A percentile compares a stretch with the other conserved stretches of the same genome.
phyloP scores from a whole-genome alignment of 35 echinoderm and acorn worm species.

The Anneissia japonica region DNA sequence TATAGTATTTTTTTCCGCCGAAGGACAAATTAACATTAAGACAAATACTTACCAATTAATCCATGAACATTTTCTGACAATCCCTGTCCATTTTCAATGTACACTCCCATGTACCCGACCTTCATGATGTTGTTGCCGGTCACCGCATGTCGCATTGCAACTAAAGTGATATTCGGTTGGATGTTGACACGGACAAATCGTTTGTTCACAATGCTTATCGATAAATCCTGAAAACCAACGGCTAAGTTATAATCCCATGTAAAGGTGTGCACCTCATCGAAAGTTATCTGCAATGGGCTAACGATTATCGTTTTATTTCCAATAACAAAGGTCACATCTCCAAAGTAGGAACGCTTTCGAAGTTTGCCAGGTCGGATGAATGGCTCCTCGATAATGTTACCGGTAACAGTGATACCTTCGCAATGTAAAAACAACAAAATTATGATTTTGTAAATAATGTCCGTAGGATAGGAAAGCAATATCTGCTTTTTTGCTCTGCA shows the following conservation, averaged over 20 bases:
- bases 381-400: not conserved
- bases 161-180: not conserved
- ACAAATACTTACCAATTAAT: not conserved
- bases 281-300: not conserved
- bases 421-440: no score
- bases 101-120: not conserved
- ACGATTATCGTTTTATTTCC: not conserved
- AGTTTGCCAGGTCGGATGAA: not conserved
- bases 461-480: no score
- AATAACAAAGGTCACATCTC: not conserved
- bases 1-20: no score
- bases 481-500: no score
- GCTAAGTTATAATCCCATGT: not conserved
- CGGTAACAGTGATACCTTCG: not conserved
- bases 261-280: not conserved
- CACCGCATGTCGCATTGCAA: not conserved
- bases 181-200: not conserved
- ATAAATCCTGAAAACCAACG: not conserved
- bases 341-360: not conserved
- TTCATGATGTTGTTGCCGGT: not conserved
- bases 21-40: no score
- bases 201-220: not conserved
- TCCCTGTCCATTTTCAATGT: not conserved
- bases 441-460: no score
- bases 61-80: not conserved